Evolutionary conservation across 2,113 vertebrate genomes (phyloP).

Genomic region (Amphiprion ocellaris): DNA sequence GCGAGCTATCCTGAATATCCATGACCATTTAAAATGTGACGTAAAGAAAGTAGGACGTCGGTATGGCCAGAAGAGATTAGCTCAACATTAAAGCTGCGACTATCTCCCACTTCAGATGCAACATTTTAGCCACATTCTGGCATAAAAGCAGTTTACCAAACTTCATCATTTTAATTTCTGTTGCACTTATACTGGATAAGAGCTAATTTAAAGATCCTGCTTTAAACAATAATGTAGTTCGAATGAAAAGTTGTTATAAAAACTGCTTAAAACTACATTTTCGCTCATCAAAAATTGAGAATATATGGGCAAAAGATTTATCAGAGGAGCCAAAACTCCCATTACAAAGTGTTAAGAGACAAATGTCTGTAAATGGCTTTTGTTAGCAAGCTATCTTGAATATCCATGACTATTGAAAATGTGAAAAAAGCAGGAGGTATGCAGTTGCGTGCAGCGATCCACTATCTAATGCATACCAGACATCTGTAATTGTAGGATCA

Average conservation of each 20-base stretch:
- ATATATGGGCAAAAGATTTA: no score
- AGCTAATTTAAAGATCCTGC: not conserved
- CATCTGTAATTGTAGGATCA: conserved; percentile 56
- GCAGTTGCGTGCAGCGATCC: not conserved
- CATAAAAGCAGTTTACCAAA: not conserved
- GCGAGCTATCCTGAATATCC: no score
- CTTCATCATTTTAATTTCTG: not conserved
- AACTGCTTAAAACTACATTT: no score
- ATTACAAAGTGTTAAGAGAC: no score
- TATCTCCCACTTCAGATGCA: conserved; percentile 4
- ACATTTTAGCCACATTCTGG: not conserved
- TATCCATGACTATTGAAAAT: not conserved
- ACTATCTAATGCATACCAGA: conserved; percentile 25
- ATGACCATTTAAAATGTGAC: not conserved
- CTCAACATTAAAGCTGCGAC: not conserved
- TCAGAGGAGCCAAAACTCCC: no score
- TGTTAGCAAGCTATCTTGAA: no score
- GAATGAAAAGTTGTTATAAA: no score
- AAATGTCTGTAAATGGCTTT: no score
- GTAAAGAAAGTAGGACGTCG: conserved; percentile 31
- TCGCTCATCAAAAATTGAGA: no score
- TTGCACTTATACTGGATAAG: not conserved
- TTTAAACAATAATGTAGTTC: no score
- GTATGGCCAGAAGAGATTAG: conserved; percentile 69
- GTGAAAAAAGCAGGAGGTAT: not conserved